Base-by-base conservation (phyloP, 2,797 vertebrate species). In the Craterocephalus amniculus region DNA sequence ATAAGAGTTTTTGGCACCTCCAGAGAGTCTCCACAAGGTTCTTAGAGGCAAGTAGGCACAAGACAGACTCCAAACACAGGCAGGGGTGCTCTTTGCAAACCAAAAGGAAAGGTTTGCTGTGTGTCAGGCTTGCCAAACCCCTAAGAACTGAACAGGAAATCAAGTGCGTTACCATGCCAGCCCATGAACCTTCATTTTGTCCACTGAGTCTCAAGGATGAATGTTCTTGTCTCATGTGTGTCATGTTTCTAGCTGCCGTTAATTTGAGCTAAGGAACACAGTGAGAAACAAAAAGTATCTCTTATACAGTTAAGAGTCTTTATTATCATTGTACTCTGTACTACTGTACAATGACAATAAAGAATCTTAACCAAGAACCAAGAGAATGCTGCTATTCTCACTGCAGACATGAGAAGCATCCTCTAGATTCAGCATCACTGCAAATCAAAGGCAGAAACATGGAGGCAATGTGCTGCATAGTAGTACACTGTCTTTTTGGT, bases 1-100 rank as follows among this genome's bases (percentile, higher is more conserved):
- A 86, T 83, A 75, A 83, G 84, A 76, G 67, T 72, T 68, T 80
- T 45, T 78, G 75, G 76, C 58, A 76, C 78, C 60, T 86, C 76
- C 76, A 67, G 34, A 74, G 82, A 80, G 66, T 63, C 69, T 84
- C 52, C 27, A 56, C 29, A 76, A 78, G 22, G 45, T 49, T 49
- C 45, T 58, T 54, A 81, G 76, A 72, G 45, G 57, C 61, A 43
- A 61, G 32, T 35, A 57, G 68, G 67, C 63, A 76, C 62, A 40
- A 63, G 45, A 24, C 60, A 72, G 68, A 80, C 71, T 77, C 70
- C 69, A 84, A 83, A 79, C 63, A 72, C 70, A 81, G 55, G 45
- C 69, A 67, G 81, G 72, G 79, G 61, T 58, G 74, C 72, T 80
- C 70, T 74, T 35, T 62, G 58, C 52, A 32, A 78, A 79, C 69